phyloP scores from a whole-genome alignment of 2,888 invertebrate genomes.

The Drosophila ezoana region DNA sequence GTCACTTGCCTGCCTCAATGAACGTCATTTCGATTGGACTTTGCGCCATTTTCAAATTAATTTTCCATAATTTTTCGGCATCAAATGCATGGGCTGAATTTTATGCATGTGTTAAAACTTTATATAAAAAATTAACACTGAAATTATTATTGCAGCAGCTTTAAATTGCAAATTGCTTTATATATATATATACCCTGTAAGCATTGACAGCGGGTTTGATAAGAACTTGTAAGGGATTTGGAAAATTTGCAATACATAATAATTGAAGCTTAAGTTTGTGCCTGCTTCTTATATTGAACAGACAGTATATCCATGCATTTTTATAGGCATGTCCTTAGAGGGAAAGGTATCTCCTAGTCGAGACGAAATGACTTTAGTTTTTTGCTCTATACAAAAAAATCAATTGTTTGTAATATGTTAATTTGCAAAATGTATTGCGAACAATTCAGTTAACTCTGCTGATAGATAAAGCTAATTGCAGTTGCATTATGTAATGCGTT shows the following conservation, averaged over 20 bases:
- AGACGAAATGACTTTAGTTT: not conserved
- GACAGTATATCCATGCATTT: too few species aligned
- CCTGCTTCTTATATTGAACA: too few species aligned
- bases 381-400: not conserved
- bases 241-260: too few species aligned
- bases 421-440: conserved; percentile 24
- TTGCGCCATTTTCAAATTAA: conserved; percentile 30
- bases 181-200: conserved; percentile 11
- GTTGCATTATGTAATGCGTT: conserved; percentile 1
- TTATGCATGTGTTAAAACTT: conserved; percentile 40
- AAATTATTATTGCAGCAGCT: conserved; percentile 16
- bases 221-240: too few species aligned
- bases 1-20: conserved; percentile 6
- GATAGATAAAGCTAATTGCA: conserved; percentile 21
- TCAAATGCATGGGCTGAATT: conserved; percentile 9
- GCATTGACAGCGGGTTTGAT: not conserved
- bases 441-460: not conserved
- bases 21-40: conserved; percentile 1
- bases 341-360: not conserved
- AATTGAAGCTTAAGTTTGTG: too few species aligned
- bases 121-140: conserved; percentile 22
- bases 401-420: conserved; percentile 20
- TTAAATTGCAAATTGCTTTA: conserved; percentile 1
- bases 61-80: conserved; percentile 34
- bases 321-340: too few species aligned